Conservation (phyloP, 2,888 invertebrate genomes). For the Drosophila anceps region DNA sequence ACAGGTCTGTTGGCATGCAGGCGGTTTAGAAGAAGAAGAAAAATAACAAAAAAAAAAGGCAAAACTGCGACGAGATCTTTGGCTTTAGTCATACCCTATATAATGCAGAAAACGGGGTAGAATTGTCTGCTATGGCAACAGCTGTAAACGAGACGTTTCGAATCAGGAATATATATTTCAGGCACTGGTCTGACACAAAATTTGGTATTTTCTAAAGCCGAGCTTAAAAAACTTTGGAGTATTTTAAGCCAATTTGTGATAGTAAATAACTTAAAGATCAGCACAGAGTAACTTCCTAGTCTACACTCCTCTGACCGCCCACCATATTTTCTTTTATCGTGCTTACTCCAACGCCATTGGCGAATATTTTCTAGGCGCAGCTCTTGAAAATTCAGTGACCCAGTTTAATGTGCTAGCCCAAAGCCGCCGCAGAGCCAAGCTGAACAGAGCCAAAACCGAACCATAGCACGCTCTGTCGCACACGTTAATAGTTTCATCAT, state of each 20-base stretch:
- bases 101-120: background rate
- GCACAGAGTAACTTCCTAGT: background rate
- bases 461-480: constrained; percentile 64
- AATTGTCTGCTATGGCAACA: background rate
- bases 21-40: constrained; percentile 48
- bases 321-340: constrained; percentile 6
- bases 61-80: constrained; percentile 35
- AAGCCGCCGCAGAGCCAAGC: constrained; percentile 24
- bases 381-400: constrained; percentile 76
- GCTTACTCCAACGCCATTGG: constrained; percentile 63
- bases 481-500: constrained; percentile 74
- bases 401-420: constrained; percentile 58
- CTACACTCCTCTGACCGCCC: background rate
- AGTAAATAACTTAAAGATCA: background rate
- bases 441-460: constrained; percentile 28
- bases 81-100: constrained; percentile 16
- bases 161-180: background rate
- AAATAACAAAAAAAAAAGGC: background rate
- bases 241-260: background rate
- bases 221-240: background rate
- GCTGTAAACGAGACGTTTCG: background rate
- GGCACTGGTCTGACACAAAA: too few relatives aligned
- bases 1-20: constrained; percentile 75
- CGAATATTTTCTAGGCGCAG: constrained; percentile 75
- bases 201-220: background rate